These are phyloP conservation scores for Euglossa dilemma DNA, from an alignment of 1,140 invertebrate species.

Conservation along the genomic window DNA sequence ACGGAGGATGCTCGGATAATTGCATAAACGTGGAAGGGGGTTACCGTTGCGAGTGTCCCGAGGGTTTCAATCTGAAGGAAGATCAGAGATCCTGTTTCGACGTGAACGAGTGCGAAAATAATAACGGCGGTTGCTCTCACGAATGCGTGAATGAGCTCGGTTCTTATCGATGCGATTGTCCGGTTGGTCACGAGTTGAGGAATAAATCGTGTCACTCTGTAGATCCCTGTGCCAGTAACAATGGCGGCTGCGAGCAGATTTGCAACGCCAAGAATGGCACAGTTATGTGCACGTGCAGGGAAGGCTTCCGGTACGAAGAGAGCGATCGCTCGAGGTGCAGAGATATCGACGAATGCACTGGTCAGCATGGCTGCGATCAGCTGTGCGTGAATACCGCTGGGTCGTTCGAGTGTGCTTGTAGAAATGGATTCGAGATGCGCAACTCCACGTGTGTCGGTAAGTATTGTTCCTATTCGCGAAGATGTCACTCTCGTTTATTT, in stretches of 20 bases:
- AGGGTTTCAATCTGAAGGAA: constrained; percentile 85
- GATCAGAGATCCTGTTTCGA: constrained; percentile 84
- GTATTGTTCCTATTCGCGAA: constrained; percentile 12
- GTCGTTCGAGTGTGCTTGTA: constrained; percentile 90
- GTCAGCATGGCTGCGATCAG: constrained; percentile 87
- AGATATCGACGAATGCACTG: constrained; percentile 89
- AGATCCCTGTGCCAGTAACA: constrained; percentile 82
- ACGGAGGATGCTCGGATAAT: constrained; percentile 84
- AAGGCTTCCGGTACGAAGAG: constrained; percentile 64
- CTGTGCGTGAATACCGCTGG: constrained; percentile 90
- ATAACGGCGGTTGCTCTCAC: constrained; percentile 86
- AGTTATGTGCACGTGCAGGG: constrained; percentile 76
- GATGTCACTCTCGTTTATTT: not conserved
- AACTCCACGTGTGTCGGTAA: constrained; percentile 72
- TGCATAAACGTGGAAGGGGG: constrained; percentile 93
- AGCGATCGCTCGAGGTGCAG: constrained; percentile 60
- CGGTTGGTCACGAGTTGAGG: constrained; percentile 65
- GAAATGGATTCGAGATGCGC: constrained; percentile 79
- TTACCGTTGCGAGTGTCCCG: constrained; percentile 92
- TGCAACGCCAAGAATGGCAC: constrained; percentile 75
- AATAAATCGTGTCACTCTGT: constrained; percentile 64
- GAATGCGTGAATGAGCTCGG: constrained; percentile 86
- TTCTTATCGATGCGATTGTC: constrained; percentile 83
- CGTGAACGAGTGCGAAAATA: constrained; percentile 85
- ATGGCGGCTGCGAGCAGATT: constrained; percentile 85